phyloP scores from a whole-genome alignment of 2,113 vertebrate genomes.

The Ammodytes dubius region DNA sequence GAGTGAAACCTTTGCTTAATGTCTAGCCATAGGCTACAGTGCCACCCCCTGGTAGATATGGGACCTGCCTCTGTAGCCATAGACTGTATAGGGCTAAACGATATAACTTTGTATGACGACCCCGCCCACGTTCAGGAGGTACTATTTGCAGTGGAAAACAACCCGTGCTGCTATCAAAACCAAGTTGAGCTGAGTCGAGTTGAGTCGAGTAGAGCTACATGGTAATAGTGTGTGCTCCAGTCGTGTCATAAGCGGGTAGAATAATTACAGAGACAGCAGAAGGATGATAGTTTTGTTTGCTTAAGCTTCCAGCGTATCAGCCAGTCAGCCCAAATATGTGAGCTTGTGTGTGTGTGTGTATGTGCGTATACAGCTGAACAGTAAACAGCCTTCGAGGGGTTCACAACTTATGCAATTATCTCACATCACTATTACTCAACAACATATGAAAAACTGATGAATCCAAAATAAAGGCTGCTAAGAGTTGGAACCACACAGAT shows the following conservation, averaged over 20 bases:
- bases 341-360: too few relatives aligned
- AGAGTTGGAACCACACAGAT: background rate
- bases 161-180: too few relatives aligned
- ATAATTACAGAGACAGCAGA: conserved; percentile 48
- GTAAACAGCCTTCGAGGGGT: background rate
- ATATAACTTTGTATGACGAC: too few relatives aligned
- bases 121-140: too few relatives aligned
- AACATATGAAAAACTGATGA: background rate
- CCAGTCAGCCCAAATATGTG: background rate
- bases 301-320: conserved; percentile 29
- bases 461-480: background rate
- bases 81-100: too few relatives aligned
- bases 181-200: too few relatives aligned
- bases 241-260: conserved; percentile 2
- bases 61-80: too few relatives aligned
- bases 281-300: conserved; percentile 42
- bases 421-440: background rate
- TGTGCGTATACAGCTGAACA: background rate
- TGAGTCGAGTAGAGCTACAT: too few relatives aligned
- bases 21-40: too few relatives aligned
- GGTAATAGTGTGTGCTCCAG: background rate
- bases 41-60: too few relatives aligned
- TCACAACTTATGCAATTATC: background rate
- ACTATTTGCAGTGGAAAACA: too few relatives aligned
- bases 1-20: too few relatives aligned